These are phyloP conservation scores for Lasioglossum baleicum DNA, from an alignment of 1,140 invertebrate genomes.

Conservation along the genomic window DNA sequence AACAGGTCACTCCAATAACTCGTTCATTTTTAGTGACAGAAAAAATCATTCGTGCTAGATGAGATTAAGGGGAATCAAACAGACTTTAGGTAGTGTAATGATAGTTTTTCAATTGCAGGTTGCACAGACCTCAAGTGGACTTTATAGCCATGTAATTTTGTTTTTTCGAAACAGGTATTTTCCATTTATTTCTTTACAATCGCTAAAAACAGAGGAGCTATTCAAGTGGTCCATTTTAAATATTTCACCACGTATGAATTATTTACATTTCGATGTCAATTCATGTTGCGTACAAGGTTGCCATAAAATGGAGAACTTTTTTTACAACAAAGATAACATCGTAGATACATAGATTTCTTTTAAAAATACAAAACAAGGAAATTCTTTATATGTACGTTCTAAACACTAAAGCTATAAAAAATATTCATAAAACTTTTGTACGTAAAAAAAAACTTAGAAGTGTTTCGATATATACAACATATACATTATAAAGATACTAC, in stretches of 20 bases:
- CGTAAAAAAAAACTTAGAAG: background rate
- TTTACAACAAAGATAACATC: background rate
- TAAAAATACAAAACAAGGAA: background rate
- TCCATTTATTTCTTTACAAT: background rate
- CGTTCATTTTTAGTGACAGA: background rate
- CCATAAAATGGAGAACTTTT: background rate
- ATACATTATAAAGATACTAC: background rate
- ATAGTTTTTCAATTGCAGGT: background rate
- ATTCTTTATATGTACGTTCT: background rate
- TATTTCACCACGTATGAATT: background rate
- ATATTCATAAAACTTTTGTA: background rate
- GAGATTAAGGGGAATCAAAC: background rate
- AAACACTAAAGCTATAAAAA: background rate
- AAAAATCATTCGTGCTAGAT: background rate
- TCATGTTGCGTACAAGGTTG: background rate
- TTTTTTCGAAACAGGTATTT: background rate
- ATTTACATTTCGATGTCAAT: constrained; percentile 31
- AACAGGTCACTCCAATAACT: background rate
- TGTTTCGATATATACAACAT: background rate
- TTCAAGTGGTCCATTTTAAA: background rate
- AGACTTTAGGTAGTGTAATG: too few relatives aligned
- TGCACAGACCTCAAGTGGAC: too few relatives aligned
- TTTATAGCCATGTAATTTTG: background rate
- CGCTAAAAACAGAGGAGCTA: background rate
- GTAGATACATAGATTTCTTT: too few relatives aligned